Evolutionary conservation across 2,113 vertebrate species (phyloP).

Genomic region (Solea senegalensis): DNA sequence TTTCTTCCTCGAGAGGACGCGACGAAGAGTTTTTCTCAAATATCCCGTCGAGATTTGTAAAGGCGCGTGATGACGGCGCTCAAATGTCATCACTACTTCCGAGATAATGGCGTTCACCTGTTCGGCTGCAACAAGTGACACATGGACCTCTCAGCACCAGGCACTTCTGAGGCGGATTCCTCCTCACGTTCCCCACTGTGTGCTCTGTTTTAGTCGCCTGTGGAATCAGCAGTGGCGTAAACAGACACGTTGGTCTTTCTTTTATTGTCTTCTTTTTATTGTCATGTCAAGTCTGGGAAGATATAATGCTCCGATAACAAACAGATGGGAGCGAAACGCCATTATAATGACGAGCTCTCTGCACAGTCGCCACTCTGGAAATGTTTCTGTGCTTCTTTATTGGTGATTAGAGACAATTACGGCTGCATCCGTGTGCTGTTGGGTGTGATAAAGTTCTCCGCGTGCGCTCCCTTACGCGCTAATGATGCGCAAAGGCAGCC

Average conservation of each 20-base stretch:
- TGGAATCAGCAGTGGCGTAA: conserved; percentile 46
- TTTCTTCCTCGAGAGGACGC: conserved; percentile 25
- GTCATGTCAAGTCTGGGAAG: conserved; percentile 34
- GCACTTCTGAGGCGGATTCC: conserved; percentile 4
- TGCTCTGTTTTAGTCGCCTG: conserved; percentile 22
- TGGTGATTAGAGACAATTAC: conserved; percentile 52
- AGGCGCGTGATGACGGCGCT: neutral
- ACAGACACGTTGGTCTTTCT: conserved; percentile 55
- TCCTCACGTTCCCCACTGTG: neutral
- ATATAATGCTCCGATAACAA: conserved; percentile 34
- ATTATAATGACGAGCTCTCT: conserved; percentile 41
- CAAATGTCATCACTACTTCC: neutral
- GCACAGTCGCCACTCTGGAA: conserved; percentile 44
- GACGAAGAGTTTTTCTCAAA: conserved; percentile 15
- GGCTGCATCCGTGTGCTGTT: conserved; percentile 26
- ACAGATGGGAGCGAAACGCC: conserved; percentile 26
- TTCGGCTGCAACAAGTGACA: conserved; percentile 41
- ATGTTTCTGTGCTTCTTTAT: conserved; percentile 43
- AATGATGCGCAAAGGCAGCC: conserved; percentile 56
- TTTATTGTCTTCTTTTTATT: conserved; percentile 17
- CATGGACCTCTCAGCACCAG: conserved; percentile 24
- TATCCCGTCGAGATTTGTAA: neutral
- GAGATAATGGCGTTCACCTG: conserved; percentile 46
- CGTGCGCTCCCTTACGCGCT: conserved; percentile 16
- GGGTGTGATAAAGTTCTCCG: conserved; percentile 47